These are phyloP conservation scores for Hiodon tergisus DNA, from an alignment of 2,113 vertebrate genomes.

Conservation along the genomic window DNA sequence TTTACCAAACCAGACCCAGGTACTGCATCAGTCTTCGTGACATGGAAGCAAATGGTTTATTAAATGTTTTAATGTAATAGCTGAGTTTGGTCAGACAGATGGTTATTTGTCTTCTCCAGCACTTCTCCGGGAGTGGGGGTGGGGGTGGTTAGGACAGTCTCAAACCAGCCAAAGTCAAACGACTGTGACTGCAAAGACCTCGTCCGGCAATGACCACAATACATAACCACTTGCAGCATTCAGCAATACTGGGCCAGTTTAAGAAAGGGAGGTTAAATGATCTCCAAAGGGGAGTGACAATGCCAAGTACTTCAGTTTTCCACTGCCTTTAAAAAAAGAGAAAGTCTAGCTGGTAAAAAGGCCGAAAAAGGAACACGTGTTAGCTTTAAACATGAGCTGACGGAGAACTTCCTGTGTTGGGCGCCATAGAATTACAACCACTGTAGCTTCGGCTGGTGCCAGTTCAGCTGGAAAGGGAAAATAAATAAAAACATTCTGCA, in stretches of 20 bases:
- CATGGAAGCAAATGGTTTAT: neutral
- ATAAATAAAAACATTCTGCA: neutral
- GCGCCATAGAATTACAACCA: neutral
- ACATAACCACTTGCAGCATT: constrained; percentile 34
- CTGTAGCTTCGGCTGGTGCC: neutral
- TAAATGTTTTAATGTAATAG: too few species aligned
- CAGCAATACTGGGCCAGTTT: constrained; percentile 38
- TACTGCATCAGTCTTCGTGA: too few species aligned
- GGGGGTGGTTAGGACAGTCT: constrained; percentile 20
- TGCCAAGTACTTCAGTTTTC: constrained; percentile 4
- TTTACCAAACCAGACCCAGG: too few species aligned
- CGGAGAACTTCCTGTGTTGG: neutral
- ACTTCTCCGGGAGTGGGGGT: neutral
- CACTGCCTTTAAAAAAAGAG: neutral
- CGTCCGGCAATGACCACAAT: constrained; percentile 35
- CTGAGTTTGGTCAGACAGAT: constrained; percentile 15
- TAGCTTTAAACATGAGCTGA: too few species aligned
- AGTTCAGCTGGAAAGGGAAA: neutral
- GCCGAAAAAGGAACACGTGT: too few species aligned
- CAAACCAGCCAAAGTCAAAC: constrained; percentile 22
- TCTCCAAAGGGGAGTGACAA: neutral
- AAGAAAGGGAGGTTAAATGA: constrained; percentile 1
- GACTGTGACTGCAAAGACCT: constrained; percentile 23
- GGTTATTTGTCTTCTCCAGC: constrained; percentile 20
- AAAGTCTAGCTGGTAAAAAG: neutral